These are phyloP conservation scores for Diploscapter pachys DNA, from an alignment of 1,140 invertebrate species.

Conservation along the genomic window DNA sequence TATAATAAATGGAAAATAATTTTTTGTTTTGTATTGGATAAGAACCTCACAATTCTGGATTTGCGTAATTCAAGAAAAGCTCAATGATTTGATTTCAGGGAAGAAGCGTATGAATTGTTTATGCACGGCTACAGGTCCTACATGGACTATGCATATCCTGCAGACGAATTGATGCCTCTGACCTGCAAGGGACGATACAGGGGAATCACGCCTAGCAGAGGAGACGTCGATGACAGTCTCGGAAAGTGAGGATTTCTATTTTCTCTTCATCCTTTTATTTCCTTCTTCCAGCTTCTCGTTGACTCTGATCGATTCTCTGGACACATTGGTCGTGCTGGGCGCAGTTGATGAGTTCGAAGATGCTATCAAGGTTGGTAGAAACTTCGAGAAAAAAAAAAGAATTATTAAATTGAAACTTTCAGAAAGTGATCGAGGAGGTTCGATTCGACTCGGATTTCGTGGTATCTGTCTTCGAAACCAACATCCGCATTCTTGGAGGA, in stretches of 20 bases:
- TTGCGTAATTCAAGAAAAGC: too few relatives aligned
- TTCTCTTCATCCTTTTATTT: constrained; percentile 15
- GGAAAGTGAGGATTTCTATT: constrained; percentile 77
- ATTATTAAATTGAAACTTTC: neutral
- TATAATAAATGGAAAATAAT: too few relatives aligned
- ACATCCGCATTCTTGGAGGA: constrained; percentile 90
- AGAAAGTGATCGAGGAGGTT: constrained; percentile 61
- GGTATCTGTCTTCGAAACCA: constrained; percentile 97
- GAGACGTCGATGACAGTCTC: constrained; percentile 89
- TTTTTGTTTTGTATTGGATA: too few relatives aligned
- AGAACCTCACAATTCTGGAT: too few relatives aligned
- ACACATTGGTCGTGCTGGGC: constrained; percentile 84
- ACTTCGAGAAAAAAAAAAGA: neutral
- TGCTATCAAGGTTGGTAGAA: constrained; percentile 72
- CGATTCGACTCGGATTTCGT: constrained; percentile 88
- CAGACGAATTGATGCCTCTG: constrained; percentile 95
- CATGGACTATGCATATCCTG: constrained; percentile 89
- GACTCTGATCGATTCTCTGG: constrained; percentile 87
- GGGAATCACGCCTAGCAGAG: constrained; percentile 73
- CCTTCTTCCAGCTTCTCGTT: constrained; percentile 81
- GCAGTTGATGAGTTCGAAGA: constrained; percentile 89
- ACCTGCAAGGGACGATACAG: constrained; percentile 86
- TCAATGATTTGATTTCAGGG: constrained; percentile 62
- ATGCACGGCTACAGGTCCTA: constrained; percentile 94
- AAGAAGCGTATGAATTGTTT: constrained; percentile 87